Evolutionary conservation across 2,888 invertebrate species (phyloP).

Genomic region (Ophion obscuratus): DNA sequence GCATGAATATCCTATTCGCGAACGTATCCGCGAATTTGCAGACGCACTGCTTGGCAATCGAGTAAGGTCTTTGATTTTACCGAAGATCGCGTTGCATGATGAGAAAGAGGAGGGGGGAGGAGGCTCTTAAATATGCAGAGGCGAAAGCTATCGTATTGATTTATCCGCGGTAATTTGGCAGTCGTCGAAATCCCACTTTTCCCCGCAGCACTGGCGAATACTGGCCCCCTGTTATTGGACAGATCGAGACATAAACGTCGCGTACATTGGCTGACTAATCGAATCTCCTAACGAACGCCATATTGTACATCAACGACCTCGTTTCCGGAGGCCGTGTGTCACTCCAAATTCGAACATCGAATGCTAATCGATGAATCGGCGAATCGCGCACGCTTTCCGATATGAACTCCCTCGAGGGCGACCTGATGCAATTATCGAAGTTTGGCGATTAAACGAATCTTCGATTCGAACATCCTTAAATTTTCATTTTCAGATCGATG

Average conservation of each 20-base stretch:
- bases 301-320: constrained; percentile 29
- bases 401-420: background rate
- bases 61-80: background rate
- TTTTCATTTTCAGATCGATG: background rate
- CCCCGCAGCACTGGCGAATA: background rate
- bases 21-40: background rate
- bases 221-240: constrained; percentile 24
- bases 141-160: constrained; percentile 32
- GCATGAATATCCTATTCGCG: background rate
- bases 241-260: background rate
- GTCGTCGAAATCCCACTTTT: constrained; percentile 22
- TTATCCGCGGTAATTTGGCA: constrained; percentile 38
- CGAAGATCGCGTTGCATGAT: background rate
- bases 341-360: constrained; percentile 3
- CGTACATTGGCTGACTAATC: constrained; percentile 20
- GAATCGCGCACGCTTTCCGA: background rate
- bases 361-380: constrained; percentile 23
- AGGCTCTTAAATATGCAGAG: background rate
- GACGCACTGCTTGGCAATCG: background rate
- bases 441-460: background rate
- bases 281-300: constrained; percentile 18
- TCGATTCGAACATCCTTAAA: background rate
- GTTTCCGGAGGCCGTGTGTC: background rate
- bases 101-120: background rate
- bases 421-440: background rate